phyloP scores from a whole-genome alignment of 2,888 invertebrate species.

The Dendrolimus houi region DNA sequence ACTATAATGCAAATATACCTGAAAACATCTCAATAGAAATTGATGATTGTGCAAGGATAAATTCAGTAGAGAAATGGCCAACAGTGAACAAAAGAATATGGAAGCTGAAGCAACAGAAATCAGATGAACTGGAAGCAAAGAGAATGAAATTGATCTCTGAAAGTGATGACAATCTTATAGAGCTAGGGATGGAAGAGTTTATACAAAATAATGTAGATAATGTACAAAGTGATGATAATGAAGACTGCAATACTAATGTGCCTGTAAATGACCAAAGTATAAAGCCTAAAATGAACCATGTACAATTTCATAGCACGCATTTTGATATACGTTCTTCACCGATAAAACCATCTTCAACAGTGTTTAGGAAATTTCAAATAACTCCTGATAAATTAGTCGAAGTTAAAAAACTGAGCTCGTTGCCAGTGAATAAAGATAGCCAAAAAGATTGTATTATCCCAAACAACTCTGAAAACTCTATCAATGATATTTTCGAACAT shows the following conservation, averaged over 20 bases:
- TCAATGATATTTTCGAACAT: conserved; percentile 38
- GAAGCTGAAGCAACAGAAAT: conserved; percentile 41
- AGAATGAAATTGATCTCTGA: conserved; percentile 43
- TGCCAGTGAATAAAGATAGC: not conserved
- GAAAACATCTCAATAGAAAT: conserved; percentile 8
- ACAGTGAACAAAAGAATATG: conserved; percentile 46
- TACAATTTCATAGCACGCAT: conserved; percentile 59
- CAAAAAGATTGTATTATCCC: not conserved
- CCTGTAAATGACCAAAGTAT: conserved; percentile 13
- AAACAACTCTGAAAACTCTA: conserved; percentile 1
- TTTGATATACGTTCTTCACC: conserved; percentile 67
- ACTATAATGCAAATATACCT: not conserved
- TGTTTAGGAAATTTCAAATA: conserved; percentile 63
- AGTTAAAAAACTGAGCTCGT: not conserved
- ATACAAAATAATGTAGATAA: conserved; percentile 13
- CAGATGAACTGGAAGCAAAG: conserved; percentile 34
- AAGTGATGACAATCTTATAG: conserved; percentile 29
- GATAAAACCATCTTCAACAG: conserved; percentile 55
- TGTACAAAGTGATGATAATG: conserved; percentile 9
- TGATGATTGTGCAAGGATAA: conserved; percentile 51
- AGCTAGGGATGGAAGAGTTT: conserved; percentile 40
- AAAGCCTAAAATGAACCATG: conserved; percentile 26
- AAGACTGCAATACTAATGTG: conserved; percentile 7
- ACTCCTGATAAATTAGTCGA: conserved; percentile 46
- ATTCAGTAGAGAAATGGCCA: conserved; percentile 52